Conservation (phyloP, 2,113 vertebrate genomes). For the Numenius arquata region DNA sequence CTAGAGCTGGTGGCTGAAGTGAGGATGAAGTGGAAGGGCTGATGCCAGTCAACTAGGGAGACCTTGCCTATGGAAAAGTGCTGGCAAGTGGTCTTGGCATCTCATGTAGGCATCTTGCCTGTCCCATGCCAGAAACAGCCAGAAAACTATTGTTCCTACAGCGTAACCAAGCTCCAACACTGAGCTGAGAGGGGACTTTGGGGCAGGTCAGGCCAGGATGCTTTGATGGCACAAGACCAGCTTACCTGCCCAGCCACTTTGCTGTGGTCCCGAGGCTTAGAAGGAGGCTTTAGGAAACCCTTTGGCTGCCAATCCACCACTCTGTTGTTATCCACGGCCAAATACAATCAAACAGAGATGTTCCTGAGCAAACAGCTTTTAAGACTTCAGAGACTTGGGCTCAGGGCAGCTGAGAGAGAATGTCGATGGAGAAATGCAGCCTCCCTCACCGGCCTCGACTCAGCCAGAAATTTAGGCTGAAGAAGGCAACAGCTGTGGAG, state of each 20-base stretch:
- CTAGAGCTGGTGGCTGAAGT: background rate
- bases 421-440: background rate
- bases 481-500: background rate
- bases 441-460: accelerated
- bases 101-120: background rate
- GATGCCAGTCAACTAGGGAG: background rate
- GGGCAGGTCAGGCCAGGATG: background rate
- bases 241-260: background rate
- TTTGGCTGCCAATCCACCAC: background rate
- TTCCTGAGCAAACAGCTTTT: background rate
- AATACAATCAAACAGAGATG: background rate
- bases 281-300: background rate
- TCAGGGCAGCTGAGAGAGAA: background rate
- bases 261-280: background rate
- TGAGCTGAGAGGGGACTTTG: background rate
- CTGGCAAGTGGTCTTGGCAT: background rate
- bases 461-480: background rate
- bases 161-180: background rate
- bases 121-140: background rate
- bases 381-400: background rate
- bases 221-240: background rate
- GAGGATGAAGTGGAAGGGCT: background rate
- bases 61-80: background rate
- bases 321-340: background rate
- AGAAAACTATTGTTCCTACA: background rate